Evolutionary conservation across 2,888 invertebrate species (phyloP).

Genomic region (Osedax frankpressi): DNA sequence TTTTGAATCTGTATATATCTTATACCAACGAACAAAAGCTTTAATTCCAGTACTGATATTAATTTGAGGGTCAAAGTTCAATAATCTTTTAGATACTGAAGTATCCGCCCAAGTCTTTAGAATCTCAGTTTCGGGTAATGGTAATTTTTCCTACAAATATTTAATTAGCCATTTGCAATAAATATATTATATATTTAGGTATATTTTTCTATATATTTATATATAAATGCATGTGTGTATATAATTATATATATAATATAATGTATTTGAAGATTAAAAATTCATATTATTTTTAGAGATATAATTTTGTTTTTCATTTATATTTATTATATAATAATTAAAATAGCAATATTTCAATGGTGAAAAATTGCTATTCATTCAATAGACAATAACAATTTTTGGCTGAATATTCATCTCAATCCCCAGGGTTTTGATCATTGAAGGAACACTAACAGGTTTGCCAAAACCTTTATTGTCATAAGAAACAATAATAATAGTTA

Average conservation of each 20-base stretch:
- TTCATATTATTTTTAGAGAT: too few species aligned
- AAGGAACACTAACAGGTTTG: slow-evolving; percentile 24
- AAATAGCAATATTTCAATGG: too few species aligned
- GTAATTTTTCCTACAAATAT: slow-evolving; percentile 24
- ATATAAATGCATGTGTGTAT: too few species aligned
- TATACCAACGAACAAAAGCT: neutral
- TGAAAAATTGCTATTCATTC: too few species aligned
- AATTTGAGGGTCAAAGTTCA: slow-evolving; percentile 23
- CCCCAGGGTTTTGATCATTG: slow-evolving; percentile 22
- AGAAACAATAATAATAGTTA: too few species aligned
- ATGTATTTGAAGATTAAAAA: too few species aligned
- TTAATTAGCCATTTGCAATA: too few species aligned
- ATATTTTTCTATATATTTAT: too few species aligned
- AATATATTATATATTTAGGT: too few species aligned
- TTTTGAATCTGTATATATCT: neutral
- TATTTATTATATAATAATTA: too few species aligned
- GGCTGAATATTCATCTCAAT: slow-evolving; percentile 21
- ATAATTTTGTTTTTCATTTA: too few species aligned
- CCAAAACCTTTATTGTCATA: slow-evolving; percentile 28
- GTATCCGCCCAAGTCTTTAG: slow-evolving; percentile 27
- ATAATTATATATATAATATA: too few species aligned
- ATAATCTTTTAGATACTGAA: slow-evolving; percentile 12
- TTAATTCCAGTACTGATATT: slow-evolving; percentile 18
- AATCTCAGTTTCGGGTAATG: slow-evolving; percentile 27
- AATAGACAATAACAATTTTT: slow-evolving; percentile 23